Base-by-base conservation (phyloP, 2,888 invertebrate genomes). In the Amblyteles armatorius region DNA sequence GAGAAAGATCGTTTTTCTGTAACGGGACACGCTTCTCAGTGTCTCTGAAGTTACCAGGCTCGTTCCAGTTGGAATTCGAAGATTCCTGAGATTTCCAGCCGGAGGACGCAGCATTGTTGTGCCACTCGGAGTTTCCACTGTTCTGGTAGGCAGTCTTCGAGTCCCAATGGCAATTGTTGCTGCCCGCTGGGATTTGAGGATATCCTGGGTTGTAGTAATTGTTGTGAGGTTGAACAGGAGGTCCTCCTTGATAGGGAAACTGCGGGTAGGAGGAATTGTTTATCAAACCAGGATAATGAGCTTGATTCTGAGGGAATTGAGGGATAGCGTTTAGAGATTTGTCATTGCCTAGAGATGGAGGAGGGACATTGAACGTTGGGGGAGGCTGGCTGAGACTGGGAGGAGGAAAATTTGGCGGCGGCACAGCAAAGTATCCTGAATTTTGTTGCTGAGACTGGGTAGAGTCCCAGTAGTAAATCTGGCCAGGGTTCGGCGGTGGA, bases 371-470 rank as follows among this genome's bases (percentile, higher is more conserved):
- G 48, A 87, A 90, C 7, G 82, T 55, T 0, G 90, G 89, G 5
- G 91, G 88, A 5, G 91, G 88, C 71, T 84, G 87, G 69, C 60
- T 87, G 33, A 90, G 86, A 86, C 89, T 86, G 0, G 91, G 89
- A 16, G 92, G 92, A 33, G 92, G 91, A 88, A 91, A 91, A 79
- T 88, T 91, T 79, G 89, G 88, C 0, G 90, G 88, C 13, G 89
- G 89, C 22, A 89, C 80, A 0, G 88, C 29, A 83, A 90, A 92
- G 67, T 89, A 92, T 19, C 86, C 89, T 55, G 88, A 50, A 73
- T 88, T 87, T 69, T 89, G 88, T 33, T 84, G 73, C 0, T 87
- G 87, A 44, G 87, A 73, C 33, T 87, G 85, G 7, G 77, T 87
- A 1, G 86, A 50, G 57, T 57, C 83, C 92, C 92, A 92, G 68